phyloP scores from a whole-genome alignment of 2,797 vertebrate species.

The Poeciliopsis paucimaculata region DNA sequence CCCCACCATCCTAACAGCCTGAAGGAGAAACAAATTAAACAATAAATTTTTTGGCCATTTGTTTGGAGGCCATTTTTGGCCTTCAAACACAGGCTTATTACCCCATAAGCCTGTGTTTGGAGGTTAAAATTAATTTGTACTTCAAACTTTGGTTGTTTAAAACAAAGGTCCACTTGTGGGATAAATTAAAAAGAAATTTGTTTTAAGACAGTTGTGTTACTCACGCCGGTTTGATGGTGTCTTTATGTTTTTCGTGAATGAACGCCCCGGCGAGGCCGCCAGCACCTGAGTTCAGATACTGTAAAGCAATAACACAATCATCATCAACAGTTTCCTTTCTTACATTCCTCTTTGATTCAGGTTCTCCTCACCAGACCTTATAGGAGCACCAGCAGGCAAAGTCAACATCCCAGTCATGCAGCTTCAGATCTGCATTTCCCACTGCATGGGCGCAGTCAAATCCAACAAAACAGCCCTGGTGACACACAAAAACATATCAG shows the following conservation, averaged over 20 bases:
- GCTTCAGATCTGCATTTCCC: conserved; percentile 87
- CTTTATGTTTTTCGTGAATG: conserved; percentile 88
- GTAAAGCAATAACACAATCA: conserved; percentile 56
- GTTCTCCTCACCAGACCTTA: conserved; percentile 81
- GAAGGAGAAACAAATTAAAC: conserved; percentile 30
- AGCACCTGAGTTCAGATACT: conserved; percentile 95
- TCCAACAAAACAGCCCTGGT: conserved; percentile 91
- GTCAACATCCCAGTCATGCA: conserved; percentile 95
- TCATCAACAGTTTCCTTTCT: neutral
- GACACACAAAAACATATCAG: neutral
- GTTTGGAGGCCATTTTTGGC: no score
- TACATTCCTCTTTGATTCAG: neutral
- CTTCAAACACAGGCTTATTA: no score
- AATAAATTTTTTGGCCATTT: no score
- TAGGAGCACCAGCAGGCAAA: conserved; percentile 99
- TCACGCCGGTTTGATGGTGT: conserved; percentile 86
- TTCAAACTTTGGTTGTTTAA: neutral
- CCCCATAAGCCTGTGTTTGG: neutral
- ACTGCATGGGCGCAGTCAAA: conserved; percentile 94
- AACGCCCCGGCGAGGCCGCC: conserved; percentile 90
- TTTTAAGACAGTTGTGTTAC: conserved; percentile 35
- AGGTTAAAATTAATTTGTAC: neutral
- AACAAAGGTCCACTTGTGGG: neutral
- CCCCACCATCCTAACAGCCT: conserved; percentile 95
- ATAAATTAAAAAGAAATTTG: neutral